phyloP scores from a whole-genome alignment of 2,888 invertebrate species.

The Perdita meconis region DNA sequence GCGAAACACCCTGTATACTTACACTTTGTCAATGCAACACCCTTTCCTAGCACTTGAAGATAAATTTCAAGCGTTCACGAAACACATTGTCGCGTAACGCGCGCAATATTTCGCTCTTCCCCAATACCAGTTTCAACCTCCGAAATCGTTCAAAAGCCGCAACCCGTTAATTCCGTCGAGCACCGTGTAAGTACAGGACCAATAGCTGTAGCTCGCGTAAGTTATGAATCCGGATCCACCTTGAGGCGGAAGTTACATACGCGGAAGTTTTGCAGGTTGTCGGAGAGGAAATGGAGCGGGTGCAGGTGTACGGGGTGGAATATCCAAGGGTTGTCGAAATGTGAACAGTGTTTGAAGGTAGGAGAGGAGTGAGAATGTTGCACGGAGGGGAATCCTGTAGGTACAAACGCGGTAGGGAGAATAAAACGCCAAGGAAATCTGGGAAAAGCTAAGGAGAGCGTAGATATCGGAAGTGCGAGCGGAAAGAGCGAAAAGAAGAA shows the following conservation, averaged over 20 bases:
- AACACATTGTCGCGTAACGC: neutral
- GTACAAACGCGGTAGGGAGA: neutral
- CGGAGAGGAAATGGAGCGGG: neutral
- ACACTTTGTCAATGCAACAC: too few relatives aligned
- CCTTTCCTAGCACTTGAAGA: neutral
- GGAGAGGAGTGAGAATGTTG: conserved; percentile 15
- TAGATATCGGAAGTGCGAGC: neutral
- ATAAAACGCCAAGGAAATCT: conserved; percentile 3
- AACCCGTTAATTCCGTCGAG: conserved; percentile 5
- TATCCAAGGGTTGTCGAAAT: conserved; percentile 29
- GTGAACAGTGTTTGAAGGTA: conserved; percentile 45
- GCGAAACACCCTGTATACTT: too few relatives aligned
- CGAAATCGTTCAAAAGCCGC: neutral
- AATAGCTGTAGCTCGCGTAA: neutral
- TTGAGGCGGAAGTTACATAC: conserved; percentile 1
- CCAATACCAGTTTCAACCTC: neutral
- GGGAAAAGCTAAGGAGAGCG: neutral
- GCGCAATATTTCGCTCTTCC: neutral
- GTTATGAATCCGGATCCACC: neutral
- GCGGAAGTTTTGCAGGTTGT: neutral
- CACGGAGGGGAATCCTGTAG: conserved; percentile 6
- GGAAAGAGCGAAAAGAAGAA: conserved; percentile 1
- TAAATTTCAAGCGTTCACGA: neutral
- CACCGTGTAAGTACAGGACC: neutral
- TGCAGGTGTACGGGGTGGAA: conserved; percentile 9